These are phyloP conservation scores for Sarcophaga bullata DNA, from an alignment of 1,140 invertebrate genomes.

Conservation along the genomic window DNA sequence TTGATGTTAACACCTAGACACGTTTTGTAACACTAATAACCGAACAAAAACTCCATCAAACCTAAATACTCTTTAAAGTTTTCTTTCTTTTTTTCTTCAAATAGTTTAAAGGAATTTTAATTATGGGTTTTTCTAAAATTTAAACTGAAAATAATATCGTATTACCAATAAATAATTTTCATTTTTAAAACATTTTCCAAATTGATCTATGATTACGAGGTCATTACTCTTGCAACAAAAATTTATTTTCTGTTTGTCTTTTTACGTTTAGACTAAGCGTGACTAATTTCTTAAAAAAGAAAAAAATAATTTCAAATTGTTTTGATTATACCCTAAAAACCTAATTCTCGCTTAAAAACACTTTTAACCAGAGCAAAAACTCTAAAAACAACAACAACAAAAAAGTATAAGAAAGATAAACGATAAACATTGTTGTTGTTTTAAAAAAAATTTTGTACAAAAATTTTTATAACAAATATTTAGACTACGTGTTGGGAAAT, in stretches of 20 bases:
- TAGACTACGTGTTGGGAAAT: conserved; percentile 28
- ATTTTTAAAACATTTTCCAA: not conserved
- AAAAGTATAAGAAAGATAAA: not conserved
- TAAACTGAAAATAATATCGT: too few relatives aligned
- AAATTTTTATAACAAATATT: conserved; percentile 38
- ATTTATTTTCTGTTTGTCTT: too few relatives aligned
- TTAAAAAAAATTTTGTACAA: not conserved
- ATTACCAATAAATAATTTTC: too few relatives aligned
- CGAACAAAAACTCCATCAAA: too few relatives aligned
- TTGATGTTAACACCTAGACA: too few relatives aligned
- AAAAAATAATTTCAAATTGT: conserved; percentile 25
- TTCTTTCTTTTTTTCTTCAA: too few relatives aligned
- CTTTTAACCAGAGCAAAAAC: not conserved
- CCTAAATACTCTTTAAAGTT: too few relatives aligned
- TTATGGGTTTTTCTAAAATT: too few relatives aligned
- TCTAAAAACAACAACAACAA: too few relatives aligned
- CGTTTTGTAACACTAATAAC: too few relatives aligned
- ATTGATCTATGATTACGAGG: not conserved
- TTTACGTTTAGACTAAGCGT: not conserved
- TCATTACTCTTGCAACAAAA: not conserved
- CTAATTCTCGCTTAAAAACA: not conserved
- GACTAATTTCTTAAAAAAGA: conserved; percentile 1
- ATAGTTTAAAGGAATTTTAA: too few relatives aligned
- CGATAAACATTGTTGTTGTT: not conserved
- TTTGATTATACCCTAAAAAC: conserved; percentile 18